Conservation (phyloP, 1,140 invertebrate species). For the Proctacanthus coquilletti region DNA sequence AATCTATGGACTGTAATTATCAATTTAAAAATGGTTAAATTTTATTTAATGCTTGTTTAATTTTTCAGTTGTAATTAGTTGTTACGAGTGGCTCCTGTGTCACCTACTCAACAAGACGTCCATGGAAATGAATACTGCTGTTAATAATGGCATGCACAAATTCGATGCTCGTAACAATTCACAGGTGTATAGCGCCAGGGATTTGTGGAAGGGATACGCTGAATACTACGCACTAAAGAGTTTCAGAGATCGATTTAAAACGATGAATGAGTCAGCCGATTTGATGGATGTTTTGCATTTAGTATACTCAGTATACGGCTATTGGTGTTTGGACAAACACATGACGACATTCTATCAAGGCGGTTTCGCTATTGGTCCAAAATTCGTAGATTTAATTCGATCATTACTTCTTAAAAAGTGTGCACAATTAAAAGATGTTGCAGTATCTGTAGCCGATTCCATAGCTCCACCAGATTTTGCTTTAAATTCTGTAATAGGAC, state of each 20-base stretch:
- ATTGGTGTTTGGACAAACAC: conserved; percentile 57
- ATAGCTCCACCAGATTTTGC: conserved; percentile 79
- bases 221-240: conserved; percentile 46
- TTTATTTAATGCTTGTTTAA: background rate
- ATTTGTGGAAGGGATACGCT: conserved; percentile 59
- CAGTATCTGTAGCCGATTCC: conserved; percentile 65
- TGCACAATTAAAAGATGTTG: conserved; percentile 52
- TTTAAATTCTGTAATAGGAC: conserved; percentile 69
- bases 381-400: conserved; percentile 38
- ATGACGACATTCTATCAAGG: conserved; percentile 61
- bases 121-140: conserved; percentile 39
- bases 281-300: conserved; percentile 42
- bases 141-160: conserved; percentile 38
- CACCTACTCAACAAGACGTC: conserved; percentile 57
- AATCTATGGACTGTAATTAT: conserved; percentile 42
- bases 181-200: conserved; percentile 66
- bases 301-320: conserved; percentile 53
- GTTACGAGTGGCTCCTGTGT: conserved; percentile 72
- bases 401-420: conserved; percentile 53
- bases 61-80: conserved; percentile 50
- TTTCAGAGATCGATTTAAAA: conserved; percentile 37
- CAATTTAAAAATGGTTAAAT: background rate
- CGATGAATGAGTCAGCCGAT: conserved; percentile 30
- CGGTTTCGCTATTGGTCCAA: conserved; percentile 39
- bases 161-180: conserved; percentile 65